Base-by-base conservation (phyloP, 2,113 vertebrate species). In the Dasyurus viverrinus region DNA sequence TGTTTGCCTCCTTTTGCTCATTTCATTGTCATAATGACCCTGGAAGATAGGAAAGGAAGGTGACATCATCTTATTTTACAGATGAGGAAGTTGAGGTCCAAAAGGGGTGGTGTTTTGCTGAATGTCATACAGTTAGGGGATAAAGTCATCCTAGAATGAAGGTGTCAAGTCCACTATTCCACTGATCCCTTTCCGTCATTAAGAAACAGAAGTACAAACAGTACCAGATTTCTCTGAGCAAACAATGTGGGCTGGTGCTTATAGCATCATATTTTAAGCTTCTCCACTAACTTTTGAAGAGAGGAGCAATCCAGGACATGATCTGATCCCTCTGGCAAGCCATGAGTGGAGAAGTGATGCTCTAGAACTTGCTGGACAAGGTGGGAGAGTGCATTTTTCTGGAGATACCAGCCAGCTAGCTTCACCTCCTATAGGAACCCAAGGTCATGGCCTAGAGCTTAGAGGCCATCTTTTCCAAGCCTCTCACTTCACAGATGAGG, bases 21-120 rank as follows among this genome's bases (percentile, higher is more conserved):
- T 84, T 84, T 84, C 16, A 84, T 84, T 6, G 19, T 84, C 5
- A 84, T 42, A 84, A 84, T 84, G n/a, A 84, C 1, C 19, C 36
- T 42, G 1, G 22, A n/a, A 42, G n/a, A 84, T 42, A 23, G n/a
- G 68, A n/a, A 84, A 42, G n/a, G 68, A 84, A 84, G 36, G n/a
- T 84, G 68, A 84, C n/a, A 84, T 84, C n/a, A 84, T 42, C 68
- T 42, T 16, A 12, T 12, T 27, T 46, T 48, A 42, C 10, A n/a
- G 91, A 8, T 10, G 0, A 1, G 19, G 94, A 90, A 26, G 16
- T 91, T 0, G 2, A 91, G 50, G 53, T 23, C 92, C 26, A 36
- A 22, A 30, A 48, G 91, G 47, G 16, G 3, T 0, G 14, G 30
- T 0, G 24, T 26, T n/a, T 0, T 0, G 57, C 8, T 42, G 6